Base-by-base conservation (phyloP, 92 coral and sea anemone genomes). In the Pocillopora grandis region DNA sequence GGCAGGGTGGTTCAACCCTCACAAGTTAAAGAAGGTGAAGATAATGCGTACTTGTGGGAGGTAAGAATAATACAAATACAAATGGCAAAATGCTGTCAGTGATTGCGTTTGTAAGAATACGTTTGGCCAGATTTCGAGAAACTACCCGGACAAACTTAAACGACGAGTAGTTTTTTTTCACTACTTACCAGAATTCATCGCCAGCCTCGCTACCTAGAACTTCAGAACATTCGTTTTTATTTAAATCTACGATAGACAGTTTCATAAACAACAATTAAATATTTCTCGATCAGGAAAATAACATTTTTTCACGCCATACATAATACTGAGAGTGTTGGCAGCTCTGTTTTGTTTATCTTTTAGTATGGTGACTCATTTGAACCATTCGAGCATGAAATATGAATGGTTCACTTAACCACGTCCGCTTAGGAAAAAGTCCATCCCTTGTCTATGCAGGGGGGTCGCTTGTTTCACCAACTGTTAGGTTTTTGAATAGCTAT, bases 41-140 rank as follows among this genome's bases (percentile, higher is more conserved):
- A 91, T 87, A 93, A 89, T 64, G 83, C 88, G 5, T 88, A 78
- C 80, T 87, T 91, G 91, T 93, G 98, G 98, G 98, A 93, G 95
- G 98, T 93, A 59, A 49, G 82, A 20, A 20, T 33, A 36, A 72
- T 58, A 58, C 42, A 60, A 64, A 15, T 15, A 48, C 75, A 15
- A n/a, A 36, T 5, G 55, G 17, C n/a, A 36, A 58, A 35, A 36
- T 21, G 21, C 9, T 31, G 71, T 0, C 10, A 67, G 11, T 31
- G 14, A 31, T 62, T 62, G 17, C 23, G 12, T 48, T n/a, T 20
- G 36, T 36, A 70, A n/a, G 31, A 66, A 66, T 66, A 9, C n/a
- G 42, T 37, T 5, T 37, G 9, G 33, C 75, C 19, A 31, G 73
- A 37, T 37, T 67, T 27, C 17, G 5, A 9, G 42, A 67, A 11